A percentile compares a stretch with the other conserved stretches of the same genome.
Evolutionary conservation across 2,113 vertebrate genomes (phyloP).

Genomic region (Polypterus senegalus): DNA sequence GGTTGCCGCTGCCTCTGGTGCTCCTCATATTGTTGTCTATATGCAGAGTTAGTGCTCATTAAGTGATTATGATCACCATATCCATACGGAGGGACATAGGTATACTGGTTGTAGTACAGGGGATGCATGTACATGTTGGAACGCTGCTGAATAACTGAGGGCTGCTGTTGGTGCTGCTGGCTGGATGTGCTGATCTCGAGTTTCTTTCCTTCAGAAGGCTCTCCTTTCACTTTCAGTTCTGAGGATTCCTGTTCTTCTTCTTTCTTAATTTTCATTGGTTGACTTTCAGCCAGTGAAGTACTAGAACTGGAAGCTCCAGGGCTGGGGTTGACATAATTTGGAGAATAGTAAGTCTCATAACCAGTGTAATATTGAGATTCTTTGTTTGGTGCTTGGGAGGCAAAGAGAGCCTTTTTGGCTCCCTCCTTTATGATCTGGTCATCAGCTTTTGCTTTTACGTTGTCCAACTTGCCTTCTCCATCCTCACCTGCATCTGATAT

Average conservation of each 20-base stretch:
- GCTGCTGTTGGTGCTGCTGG: conserved; percentile 60
- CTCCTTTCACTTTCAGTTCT: conserved; percentile 73
- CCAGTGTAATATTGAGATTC: conserved; percentile 82
- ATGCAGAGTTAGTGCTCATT: conserved; percentile 77
- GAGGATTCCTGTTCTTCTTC: conserved; percentile 72
- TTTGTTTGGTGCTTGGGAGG: conserved; percentile 70
- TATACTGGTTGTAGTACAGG: conserved; percentile 94
- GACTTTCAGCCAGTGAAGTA: conserved; percentile 51
- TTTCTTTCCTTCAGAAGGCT: conserved; percentile 80
- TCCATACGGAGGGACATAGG: conserved; percentile 82
- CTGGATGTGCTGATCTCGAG: conserved; percentile 50
- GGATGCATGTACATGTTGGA: conserved; percentile 97
- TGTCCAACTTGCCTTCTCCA: conserved; percentile 79
- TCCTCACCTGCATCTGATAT: conserved; percentile 95
- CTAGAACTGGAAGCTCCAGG: conserved; percentile 61
- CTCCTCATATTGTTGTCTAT: conserved; percentile 88
- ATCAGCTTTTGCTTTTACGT: conserved; percentile 66
- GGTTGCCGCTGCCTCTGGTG: conserved; percentile 75
- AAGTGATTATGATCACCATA: conserved; percentile 88
- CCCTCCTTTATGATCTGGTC: conserved; percentile 80
- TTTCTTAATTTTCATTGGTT: conserved; percentile 75
- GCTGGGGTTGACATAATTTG: conserved; percentile 80
- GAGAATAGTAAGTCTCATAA: conserved; percentile 89
- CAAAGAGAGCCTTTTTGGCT: conserved; percentile 86
- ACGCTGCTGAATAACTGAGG: conserved; percentile 92